Conservation (phyloP, 2,113 vertebrate genomes). For the Chamaea fasciata region DNA sequence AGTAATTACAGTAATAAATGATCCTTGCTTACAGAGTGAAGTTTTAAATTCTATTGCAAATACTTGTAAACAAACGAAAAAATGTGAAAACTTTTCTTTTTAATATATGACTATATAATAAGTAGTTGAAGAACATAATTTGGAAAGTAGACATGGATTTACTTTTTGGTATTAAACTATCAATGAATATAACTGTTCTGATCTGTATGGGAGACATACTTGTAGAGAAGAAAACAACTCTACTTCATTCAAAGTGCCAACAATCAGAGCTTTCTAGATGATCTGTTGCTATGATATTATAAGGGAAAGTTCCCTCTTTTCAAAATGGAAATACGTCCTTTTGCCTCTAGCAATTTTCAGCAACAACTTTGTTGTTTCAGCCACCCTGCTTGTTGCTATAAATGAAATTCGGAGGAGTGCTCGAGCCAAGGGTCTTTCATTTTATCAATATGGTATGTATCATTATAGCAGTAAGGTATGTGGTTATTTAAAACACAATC, state of each 20-base stretch:
- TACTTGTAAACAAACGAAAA: not conserved
- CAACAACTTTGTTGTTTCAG: conserved; percentile 69
- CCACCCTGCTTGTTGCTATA: conserved; percentile 92
- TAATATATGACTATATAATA: not conserved
- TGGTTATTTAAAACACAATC: conserved; percentile 2
- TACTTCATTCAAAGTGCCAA: not conserved
- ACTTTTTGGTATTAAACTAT: not conserved
- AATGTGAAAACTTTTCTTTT: not conserved
- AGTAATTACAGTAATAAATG: not conserved
- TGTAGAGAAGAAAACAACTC: not conserved
- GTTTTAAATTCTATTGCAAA: not conserved
- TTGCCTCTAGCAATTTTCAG: not conserved
- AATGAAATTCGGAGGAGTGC: conserved; percentile 94
- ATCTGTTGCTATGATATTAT: not conserved
- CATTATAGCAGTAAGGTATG: conserved; percentile 78
- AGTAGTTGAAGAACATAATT: not conserved
- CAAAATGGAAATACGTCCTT: not conserved
- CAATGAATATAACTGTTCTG: not conserved
- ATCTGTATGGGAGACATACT: not conserved
- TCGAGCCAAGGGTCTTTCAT: conserved; percentile 79
- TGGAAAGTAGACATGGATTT: not conserved
- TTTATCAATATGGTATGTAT: conserved; percentile 93
- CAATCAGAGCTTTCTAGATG: not conserved
- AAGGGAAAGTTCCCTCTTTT: not conserved
- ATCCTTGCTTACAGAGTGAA: not conserved